A percentile compares a stretch with the other conserved stretches of the same genome.
Conservation (phyloP, 2,113 vertebrate genomes). For the Gallinago jamesoni region DNA sequence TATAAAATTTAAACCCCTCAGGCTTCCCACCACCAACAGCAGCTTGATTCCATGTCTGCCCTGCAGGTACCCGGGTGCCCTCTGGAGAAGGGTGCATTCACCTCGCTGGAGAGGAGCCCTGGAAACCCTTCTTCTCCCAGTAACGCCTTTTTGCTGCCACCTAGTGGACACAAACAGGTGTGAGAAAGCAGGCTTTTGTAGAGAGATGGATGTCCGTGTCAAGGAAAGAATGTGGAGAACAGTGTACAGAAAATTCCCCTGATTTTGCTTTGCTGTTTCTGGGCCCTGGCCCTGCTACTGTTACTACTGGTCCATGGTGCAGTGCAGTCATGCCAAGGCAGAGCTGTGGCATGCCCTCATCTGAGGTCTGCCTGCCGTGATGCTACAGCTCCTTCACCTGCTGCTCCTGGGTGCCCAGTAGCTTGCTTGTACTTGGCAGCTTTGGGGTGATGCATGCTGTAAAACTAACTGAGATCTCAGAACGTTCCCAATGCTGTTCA, state of each 20-base stretch:
- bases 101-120: rapidly evolving
- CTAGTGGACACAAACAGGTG: background rate
- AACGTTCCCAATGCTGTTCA: background rate
- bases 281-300: background rate
- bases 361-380: background rate
- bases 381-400: background rate
- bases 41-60: background rate
- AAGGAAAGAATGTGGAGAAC: rapidly evolving
- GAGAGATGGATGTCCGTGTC: rapidly evolving
- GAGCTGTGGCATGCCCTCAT: background rate
- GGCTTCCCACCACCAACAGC: rapidly evolving
- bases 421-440: background rate
- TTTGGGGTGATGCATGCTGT: background rate
- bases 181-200: rapidly evolving
- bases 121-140: background rate
- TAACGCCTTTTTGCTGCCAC: slow-evolving; percentile 25
- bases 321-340: background rate
- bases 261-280: background rate
- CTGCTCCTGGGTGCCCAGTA: background rate
- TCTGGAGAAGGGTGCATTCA: too few relatives aligned
- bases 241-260: background rate
- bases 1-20: background rate
- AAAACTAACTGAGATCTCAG: background rate
- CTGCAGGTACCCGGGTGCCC: rapidly evolving
- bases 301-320: background rate